These are phyloP conservation scores for Pelobates fuscus DNA, from an alignment of 2,113 vertebrate genomes.

Conservation along the genomic window DNA sequence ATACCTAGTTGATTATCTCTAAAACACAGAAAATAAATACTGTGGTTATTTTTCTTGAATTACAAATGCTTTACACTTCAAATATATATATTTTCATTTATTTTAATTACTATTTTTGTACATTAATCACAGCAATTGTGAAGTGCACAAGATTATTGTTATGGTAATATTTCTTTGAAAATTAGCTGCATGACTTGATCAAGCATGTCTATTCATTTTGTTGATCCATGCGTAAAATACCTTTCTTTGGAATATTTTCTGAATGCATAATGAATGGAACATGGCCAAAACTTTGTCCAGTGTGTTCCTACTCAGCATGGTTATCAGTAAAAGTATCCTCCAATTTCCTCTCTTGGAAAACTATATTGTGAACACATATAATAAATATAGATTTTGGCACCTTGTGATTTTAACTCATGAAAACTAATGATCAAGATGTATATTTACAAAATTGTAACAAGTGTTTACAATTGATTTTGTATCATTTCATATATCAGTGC, in stretches of 20 bases:
- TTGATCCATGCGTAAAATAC: conserved; percentile 78
- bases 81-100: conserved; percentile 60
- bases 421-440: background rate
- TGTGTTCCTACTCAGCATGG: conserved; percentile 66
- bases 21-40: too few relatives aligned
- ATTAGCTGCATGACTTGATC: conserved; percentile 80
- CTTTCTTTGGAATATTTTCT: conserved; percentile 73
- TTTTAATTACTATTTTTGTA: conserved; percentile 65
- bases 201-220: conserved; percentile 74
- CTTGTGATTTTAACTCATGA: background rate
- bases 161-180: conserved; percentile 80
- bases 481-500: background rate
- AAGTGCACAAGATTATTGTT: conserved; percentile 77
- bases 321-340: conserved; percentile 58
- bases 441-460: too few relatives aligned
- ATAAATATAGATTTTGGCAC: background rate
- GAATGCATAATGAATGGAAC: conserved; percentile 74
- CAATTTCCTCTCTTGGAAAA: conserved; percentile 60
- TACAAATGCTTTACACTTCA: too few relatives aligned
- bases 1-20: too few relatives aligned
- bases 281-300: conserved; percentile 70
- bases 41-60: too few relatives aligned
- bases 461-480: too few relatives aligned
- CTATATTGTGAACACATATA: conserved; percentile 46
- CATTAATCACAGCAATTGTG: conserved; percentile 74